A percentile compares a stretch with the other conserved stretches of the same genome.
Evolutionary conservation across 64 coral and sea anemone genomes (phyloP).

Genomic region (Montipora foliosa): DNA sequence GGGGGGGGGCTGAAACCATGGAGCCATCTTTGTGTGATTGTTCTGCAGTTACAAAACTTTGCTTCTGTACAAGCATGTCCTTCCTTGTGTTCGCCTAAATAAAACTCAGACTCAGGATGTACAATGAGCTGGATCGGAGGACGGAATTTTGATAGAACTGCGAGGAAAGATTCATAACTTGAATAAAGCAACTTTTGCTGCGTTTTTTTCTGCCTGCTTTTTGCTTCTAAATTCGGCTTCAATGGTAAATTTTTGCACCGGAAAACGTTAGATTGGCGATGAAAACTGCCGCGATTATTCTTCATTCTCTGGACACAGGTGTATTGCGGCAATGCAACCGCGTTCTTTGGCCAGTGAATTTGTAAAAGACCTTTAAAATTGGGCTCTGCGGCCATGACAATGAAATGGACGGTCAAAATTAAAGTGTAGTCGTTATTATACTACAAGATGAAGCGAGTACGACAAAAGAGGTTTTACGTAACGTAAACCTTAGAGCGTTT

Average conservation of each 20-base stretch:
- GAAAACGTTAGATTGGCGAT: not conserved
- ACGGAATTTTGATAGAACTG: not conserved
- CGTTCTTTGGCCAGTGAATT: slow-evolving; percentile 37
- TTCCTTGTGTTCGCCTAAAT: not conserved
- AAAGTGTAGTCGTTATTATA: no score
- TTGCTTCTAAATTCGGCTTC: slow-evolving; percentile 56
- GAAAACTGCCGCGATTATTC: not conserved
- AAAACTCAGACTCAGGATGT: not conserved
- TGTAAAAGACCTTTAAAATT: slow-evolving; percentile 37
- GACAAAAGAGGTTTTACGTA: no score
- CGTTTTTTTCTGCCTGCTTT: slow-evolving; percentile 68
- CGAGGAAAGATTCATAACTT: slow-evolving; percentile 22
- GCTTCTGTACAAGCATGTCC: not conserved
- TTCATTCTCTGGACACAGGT: not conserved
- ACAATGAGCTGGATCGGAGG: not conserved
- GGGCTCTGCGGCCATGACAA: no score
- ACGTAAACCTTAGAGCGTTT: no score
- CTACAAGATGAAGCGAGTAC: no score
- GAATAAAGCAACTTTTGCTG: slow-evolving; percentile 48
- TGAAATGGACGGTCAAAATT: no score
- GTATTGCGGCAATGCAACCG: not conserved
- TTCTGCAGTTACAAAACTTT: not conserved
- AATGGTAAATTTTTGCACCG: slow-evolving; percentile 14
- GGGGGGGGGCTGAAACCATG: not conserved
- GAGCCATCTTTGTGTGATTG: not conserved